Percentiles rank a stretch among this genome's conserved stretches.
Evolutionary conservation across 2,797 vertebrate genomes (phyloP).

Genomic region (Eutrigla gurnardus): DNA sequence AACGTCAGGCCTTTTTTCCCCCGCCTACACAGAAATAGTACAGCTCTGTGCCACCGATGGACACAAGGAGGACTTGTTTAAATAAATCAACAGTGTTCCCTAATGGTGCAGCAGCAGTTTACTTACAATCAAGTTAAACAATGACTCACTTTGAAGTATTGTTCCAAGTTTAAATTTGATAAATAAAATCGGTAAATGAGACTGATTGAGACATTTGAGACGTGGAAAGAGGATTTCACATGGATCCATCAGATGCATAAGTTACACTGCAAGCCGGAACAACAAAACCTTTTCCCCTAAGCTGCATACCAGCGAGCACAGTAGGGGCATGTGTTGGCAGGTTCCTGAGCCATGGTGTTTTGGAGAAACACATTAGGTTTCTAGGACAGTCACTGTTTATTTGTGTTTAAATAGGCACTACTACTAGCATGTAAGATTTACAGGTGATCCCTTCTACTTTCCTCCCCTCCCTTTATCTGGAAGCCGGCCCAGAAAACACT

Average conservation of each 20-base stretch:
- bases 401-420: constrained; percentile 45
- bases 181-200: constrained; percentile 20
- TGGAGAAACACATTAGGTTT: constrained; percentile 63
- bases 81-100: constrained; percentile 11
- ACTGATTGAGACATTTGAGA: constrained; percentile 14
- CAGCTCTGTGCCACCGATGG: constrained; percentile 3
- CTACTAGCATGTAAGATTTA: constrained; percentile 48
- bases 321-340: constrained; percentile 52
- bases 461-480: constrained; percentile 39
- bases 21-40: constrained; percentile 13
- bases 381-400: constrained; percentile 60
- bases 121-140: constrained; percentile 40
- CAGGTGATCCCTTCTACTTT: constrained; percentile 59
- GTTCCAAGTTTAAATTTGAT: constrained; percentile 3
- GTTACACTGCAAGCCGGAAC: constrained; percentile 29
- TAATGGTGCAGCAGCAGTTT: constrained; percentile 6
- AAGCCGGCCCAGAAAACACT: constrained; percentile 52
- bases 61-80: constrained; percentile 10
- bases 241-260: constrained; percentile 31
- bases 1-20: not conserved
- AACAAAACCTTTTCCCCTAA: constrained; percentile 43
- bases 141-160: not conserved
- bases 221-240: constrained; percentile 22
- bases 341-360: constrained; percentile 47
- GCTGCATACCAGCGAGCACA: constrained; percentile 31